Conservation (phyloP, 2,113 vertebrate species). For the Cariama cristata region DNA sequence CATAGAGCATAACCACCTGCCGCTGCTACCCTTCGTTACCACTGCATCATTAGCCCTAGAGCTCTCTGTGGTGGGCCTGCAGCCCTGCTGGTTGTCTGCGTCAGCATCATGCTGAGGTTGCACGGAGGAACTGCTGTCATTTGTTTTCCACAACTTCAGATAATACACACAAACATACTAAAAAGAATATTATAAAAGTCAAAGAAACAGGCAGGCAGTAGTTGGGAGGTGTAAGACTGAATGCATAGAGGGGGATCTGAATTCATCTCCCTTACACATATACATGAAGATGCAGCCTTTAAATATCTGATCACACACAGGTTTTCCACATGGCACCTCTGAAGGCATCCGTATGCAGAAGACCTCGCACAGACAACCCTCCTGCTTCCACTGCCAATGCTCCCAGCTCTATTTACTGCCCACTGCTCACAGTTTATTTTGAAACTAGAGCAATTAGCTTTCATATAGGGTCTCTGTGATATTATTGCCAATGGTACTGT, state of each 20-base stretch:
- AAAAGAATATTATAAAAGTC: not conserved
- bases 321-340: not conserved
- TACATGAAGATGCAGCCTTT: not conserved
- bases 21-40: fast-evolving
- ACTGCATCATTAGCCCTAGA: fast-evolving
- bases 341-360: not conserved
- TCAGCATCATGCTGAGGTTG: fast-evolving
- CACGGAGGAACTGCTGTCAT: fast-evolving
- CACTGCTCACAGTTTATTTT: not conserved
- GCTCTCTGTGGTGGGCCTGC: not conserved
- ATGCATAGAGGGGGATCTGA: not conserved
- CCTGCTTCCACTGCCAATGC: not conserved
- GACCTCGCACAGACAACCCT: not conserved
- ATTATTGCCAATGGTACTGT: not conserved
- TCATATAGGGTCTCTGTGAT: not conserved
- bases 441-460: not conserved
- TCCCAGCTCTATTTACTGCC: not conserved
- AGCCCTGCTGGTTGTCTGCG: fast-evolving
- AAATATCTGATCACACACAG: not conserved
- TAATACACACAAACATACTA: not conserved
- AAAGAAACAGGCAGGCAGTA: not conserved
- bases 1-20: fast-evolving
- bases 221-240: not conserved
- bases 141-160: not conserved
- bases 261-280: not conserved